Evolutionary conservation across 2,113 vertebrate species (phyloP).

Genomic region (Bostrychus sinensis): DNA sequence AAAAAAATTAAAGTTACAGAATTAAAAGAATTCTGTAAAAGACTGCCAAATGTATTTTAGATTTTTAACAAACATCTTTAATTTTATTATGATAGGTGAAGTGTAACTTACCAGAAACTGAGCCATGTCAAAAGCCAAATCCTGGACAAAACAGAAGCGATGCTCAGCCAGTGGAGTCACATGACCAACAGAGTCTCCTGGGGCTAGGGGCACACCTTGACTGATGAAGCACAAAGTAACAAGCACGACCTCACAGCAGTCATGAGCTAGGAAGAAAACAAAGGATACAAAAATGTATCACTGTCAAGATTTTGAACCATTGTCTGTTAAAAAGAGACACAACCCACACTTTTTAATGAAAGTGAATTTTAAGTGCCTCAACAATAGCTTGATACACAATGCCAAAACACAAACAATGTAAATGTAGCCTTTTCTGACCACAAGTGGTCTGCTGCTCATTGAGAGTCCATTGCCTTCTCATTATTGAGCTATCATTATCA

Average conservation of each 20-base stretch:
- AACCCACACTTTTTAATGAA: not conserved
- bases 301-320: not conserved
- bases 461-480: not conserved
- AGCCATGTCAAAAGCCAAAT: conserved; percentile 92
- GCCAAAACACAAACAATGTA: too few relatives aligned
- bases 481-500: not conserved
- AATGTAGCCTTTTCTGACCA: not conserved
- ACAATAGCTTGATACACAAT: not conserved
- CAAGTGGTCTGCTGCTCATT: not conserved
- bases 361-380: too few relatives aligned
- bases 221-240: conserved; percentile 86
- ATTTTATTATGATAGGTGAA: not conserved
- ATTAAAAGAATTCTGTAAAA: not conserved
- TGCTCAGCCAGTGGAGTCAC: conserved; percentile 83
- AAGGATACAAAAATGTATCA: not conserved
- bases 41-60: not conserved
- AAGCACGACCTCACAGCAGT: conserved; percentile 91
- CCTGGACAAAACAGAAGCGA: conserved; percentile 88
- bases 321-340: not conserved
- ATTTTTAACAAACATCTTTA: not conserved
- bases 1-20: not conserved
- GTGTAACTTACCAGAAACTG: conserved; percentile 86
- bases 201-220: conserved; percentile 68
- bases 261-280: conserved; percentile 82
- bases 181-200: conserved; percentile 66